Conservation (phyloP, 2,113 vertebrate genomes). For the Scophthalmus maximus region DNA sequence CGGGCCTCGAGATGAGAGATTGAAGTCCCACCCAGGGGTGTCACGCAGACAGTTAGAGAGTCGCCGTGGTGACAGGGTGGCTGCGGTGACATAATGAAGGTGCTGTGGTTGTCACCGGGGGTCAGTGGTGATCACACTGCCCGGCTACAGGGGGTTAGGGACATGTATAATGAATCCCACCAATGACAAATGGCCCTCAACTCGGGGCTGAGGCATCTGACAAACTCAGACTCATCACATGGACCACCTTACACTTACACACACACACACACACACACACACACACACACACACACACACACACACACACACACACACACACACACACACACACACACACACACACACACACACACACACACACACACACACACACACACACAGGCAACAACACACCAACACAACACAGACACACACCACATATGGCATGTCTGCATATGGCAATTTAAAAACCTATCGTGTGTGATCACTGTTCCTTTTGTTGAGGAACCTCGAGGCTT, state of each 20-base stretch:
- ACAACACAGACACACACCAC: background rate
- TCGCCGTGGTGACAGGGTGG: constrained; percentile 87
- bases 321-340: background rate
- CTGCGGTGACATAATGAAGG: constrained; percentile 99
- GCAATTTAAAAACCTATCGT: background rate
- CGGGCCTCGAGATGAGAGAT: constrained; percentile 81
- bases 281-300: background rate
- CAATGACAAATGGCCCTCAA: constrained; percentile 98
- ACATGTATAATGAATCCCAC: constrained; percentile 98
- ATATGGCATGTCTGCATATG: too few relatives aligned
- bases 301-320: background rate
- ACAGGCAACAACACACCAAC: constrained; percentile 8
- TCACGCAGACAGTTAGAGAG: constrained; percentile 84
- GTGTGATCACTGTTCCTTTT: background rate
- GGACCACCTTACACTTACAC: constrained; percentile 33
- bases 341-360: too few relatives aligned
- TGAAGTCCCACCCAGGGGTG: constrained; percentile 81
- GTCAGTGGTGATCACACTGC: constrained; percentile 98
- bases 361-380: background rate
- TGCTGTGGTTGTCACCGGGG: constrained; percentile 96
- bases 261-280: constrained; percentile 12
- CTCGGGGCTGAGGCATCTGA: constrained; percentile 94
- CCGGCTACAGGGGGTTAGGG: constrained; percentile 84
- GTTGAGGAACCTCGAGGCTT: too few relatives aligned
- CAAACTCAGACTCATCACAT: constrained; percentile 92